Evolutionary conservation across 2,888 invertebrate species (phyloP), one percentile per base, ranked within the genome.

Genomic region (Chrysolina americana): DNA sequence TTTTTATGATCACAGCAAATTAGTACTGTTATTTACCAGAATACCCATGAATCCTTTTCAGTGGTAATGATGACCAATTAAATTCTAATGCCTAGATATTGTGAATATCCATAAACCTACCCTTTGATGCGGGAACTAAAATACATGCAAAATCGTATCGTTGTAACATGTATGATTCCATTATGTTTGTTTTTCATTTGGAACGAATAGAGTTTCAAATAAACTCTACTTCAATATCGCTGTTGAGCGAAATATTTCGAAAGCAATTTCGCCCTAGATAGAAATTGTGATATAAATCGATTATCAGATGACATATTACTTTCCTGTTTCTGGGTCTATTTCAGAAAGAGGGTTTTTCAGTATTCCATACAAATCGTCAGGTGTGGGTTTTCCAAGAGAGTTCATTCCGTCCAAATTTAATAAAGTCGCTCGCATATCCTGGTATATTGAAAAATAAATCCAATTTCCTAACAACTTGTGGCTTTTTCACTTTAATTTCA

Each of bases 381-480:
- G 80, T 80, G 77, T 79, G 69, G 78, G 78, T 74, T 76, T 76
- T 71, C 74, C 76, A 73, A 73, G 69, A 56, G 72, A 74, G 75
- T 76, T 78, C 78, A 71, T 76, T 76, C 70, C 70, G 72, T 74
- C 73, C 69, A 77, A 81, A 81, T 81, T 79, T 77, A 81, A 81
- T 81, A 80, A 77, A 73, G 66, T 74, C 64, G 68, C 74, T 73
- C 71, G 72, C 71, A 76, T 79, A 70, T 74, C 74, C 76, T 59
- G 59, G 74, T 78, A 79, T 81, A 81, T 80, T 80, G 79, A 77
- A 79, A 77, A 79, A 78, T 79, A 80, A 81, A 78, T 79, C 74
- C 76, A 79, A 76, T 80, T 79, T 78, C 65, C 73, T 62, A 66
- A 71, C 75, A 72, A 76, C 73, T 78, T 79, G 76, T 78, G 79